Base-by-base conservation (phyloP, 2,113 vertebrate species). In the Patagioenas fasciata region DNA sequence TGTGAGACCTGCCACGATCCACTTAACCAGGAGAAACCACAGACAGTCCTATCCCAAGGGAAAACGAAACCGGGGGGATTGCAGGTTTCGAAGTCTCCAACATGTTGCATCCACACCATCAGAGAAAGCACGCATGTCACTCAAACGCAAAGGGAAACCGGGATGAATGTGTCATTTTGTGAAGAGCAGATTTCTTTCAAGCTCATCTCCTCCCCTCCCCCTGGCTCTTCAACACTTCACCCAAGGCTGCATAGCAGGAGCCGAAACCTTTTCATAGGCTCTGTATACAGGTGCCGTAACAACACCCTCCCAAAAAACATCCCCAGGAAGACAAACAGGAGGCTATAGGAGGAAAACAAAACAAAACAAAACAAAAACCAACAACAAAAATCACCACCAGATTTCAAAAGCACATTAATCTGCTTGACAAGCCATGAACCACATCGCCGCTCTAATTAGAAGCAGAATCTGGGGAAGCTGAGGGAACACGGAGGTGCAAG, bases 371-470 rank as follows among this genome's bases (percentile, higher is more conserved):
- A 11, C 21, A 69, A 77, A 47, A 9, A 19, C 47, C 47, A 16
- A 20, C 79, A 14, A 23, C 62, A 42, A 19, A 80, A 72, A 18
- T n/a, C 50, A 51, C 26, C 4, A 11, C 75, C 77, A 93, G 88
- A 83, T 89, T 94, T 97, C 85, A 97, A 97, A 97, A 97, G 92
- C 91, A 88, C 57, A 96, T 87, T 97, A 97, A 98, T 98, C 96
- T 97, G 95, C 93, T 95, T 94, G 85, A 96, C 97, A 97, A 96
- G 94, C 94, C 96, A 97, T 83, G 89, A 97, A 95, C 95, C 78
- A 90, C 95, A 95, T 86, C 79, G 36, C 75, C 38, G 53, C 85
- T 96, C 95, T 98, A 98, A 98, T 97, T 98, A 97, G 97, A 97
- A 97, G 85, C 96, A 97, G 96, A 95, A 97, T 95, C 93, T 89